Base-by-base conservation (phyloP, 2,888 invertebrate species). In the Ephialtes manifestator region DNA sequence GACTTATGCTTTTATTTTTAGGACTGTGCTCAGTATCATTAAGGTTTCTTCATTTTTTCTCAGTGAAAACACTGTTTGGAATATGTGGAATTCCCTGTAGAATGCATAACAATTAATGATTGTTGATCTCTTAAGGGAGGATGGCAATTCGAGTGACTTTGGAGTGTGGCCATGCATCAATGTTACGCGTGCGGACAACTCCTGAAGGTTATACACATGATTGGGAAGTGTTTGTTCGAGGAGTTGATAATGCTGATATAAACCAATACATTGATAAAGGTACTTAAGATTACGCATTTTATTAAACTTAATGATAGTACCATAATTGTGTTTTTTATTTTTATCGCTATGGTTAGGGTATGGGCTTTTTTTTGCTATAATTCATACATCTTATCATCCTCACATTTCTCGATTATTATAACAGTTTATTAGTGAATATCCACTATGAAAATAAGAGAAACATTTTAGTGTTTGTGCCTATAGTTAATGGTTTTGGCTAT, bases 141-240 rank as follows among this genome's bases (percentile, higher is more conserved):
- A 96, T 96, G 96, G 95, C 96, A 91, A 96, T 97, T 88, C 96
- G 96, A 93, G 97, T 98, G 90, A 97, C 96, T 94, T 96, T 99
- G 92, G 98, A 99, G 95, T 97, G 99, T 94, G 99, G 99, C 88
- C 99, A 99, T 94, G 96, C 96, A 94, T 98, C 99, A 88, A 96
- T 96, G 85, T 94, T 98, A 89, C 96, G 97, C 91, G 96, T 96
- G 76, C 97, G 97, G 93, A 96, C 96, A 90, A 98, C 98, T 15
- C 96, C 96, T 28, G 98, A 98, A 93, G 99, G 98, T 67, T 99
- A 98, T 94, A 99, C 99, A 89, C 99, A 99, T 95, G 99, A 99
- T 94, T 99, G 99, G 99, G 98, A 98, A 94, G 97, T 99, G 76
- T 99, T 97, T 95, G 98, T 99, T 28, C 96, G 97, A 92, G 99